Base-by-base conservation (phyloP, 2,113 vertebrate species). In the Oreochromis niloticus region DNA sequence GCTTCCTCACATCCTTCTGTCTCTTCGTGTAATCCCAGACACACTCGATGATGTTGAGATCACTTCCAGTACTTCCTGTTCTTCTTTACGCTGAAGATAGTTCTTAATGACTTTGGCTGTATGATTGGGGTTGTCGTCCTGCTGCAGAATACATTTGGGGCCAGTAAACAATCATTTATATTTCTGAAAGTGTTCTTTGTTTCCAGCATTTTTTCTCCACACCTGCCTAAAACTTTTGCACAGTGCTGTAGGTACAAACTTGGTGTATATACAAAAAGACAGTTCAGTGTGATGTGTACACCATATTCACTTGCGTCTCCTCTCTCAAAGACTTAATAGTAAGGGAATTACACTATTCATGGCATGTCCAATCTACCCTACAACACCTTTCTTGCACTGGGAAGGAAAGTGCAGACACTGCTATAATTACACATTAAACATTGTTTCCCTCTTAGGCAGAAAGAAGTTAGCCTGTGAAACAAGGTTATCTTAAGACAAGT, bases 151-250 rank as follows among this genome's bases (percentile, higher is more conserved):
- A 63, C 3, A 63, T 63, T 36, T 63, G 59, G 59, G 59, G 32
- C 59, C 17, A 63, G n/a, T n/a, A 63, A 36, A n/a, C 59, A 63
- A 34, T 63, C 0, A 19, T 63, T 63, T 11, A 19, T 36, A 63
- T 63, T 63, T 63, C 6, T 63, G 30, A 63, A 63, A 63, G 59
- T 3, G 32, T 63, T 63, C 32, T 36, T 63, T 63, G 59, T 36
- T 36, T 63, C 9, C 59, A 36, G 1, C 32, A 1, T 19, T 24
- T 54, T 12, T n/a, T n/a, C 0, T 6, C 14, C 1, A 5, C 52
- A 22, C 56, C 27, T 10, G 9, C 59, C 59, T 63, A 63, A 63
- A 36, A 63, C 32, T 1, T 63, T 36, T 63, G 9, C 59, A 63
- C 32, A 63, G 30, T 0, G 6, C 32, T 32, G 22, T 48, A 48